Conservation (phyloP, 2,888 invertebrate genomes). For the Acanthosoma haemorrhoidale region DNA sequence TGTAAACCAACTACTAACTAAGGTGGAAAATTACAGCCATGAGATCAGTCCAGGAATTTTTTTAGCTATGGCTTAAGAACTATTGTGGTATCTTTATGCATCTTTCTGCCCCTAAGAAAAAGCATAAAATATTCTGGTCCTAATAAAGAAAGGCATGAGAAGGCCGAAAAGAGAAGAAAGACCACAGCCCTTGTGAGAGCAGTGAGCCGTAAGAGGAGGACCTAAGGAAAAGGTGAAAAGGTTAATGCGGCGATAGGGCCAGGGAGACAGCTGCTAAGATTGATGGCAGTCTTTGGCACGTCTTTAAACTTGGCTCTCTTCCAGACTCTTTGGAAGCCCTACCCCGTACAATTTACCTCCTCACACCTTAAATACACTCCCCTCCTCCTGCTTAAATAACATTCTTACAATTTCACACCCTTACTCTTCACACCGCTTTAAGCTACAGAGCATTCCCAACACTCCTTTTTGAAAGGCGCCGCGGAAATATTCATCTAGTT, state of each 20-base stretch:
- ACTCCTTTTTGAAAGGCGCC: neutral
- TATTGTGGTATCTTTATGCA: too few species aligned
- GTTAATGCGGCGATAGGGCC: neutral
- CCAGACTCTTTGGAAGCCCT: neutral
- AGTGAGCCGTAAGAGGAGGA: neutral
- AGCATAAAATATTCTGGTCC: too few species aligned
- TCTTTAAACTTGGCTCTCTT: neutral
- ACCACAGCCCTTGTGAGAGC: too few species aligned
- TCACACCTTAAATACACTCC: neutral
- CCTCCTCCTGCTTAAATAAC: neutral
- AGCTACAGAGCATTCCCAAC: neutral
- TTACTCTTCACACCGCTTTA: neutral
- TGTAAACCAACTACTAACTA: too few species aligned
- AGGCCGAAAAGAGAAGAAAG: too few species aligned
- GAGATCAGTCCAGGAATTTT: too few species aligned
- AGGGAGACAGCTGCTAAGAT: neutral
- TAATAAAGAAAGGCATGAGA: too few species aligned
- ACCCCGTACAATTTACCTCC: neutral
- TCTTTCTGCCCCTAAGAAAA: too few species aligned
- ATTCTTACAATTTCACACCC: neutral
- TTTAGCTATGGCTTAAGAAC: too few species aligned
- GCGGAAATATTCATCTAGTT: neutral
- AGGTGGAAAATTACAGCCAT: too few species aligned
- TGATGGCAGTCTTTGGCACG: neutral
- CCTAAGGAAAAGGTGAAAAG: neutral